Evolutionary conservation across 2,888 invertebrate genomes (phyloP), one percentile per base, ranked within the genome.

Genomic region (Euzophera pinguis): DNA sequence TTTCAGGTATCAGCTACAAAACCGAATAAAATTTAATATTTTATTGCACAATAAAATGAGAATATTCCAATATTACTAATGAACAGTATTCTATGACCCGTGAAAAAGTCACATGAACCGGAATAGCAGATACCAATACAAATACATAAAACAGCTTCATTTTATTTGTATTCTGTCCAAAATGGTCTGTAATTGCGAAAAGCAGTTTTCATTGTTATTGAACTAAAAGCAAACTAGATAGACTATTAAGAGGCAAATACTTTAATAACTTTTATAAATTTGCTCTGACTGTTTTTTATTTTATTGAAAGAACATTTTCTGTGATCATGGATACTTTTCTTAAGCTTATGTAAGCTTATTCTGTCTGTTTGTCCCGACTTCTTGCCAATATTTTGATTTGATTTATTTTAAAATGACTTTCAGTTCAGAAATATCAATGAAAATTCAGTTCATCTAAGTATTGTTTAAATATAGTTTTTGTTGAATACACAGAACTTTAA

Each of bases 111-210:
- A 22, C 17, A 9, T 14, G 39, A 49, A 47, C 35, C 47, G 35
- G 3, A 42, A 50, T 12, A 48, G 1, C 10, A 47, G 27, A 37
- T 35, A 37, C 12, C 12, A 48, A 38, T 17, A 14, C 10, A 38
- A 37, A 48, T 27, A 38, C 37, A 48, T 12, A 48, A 48, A 48
- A 27, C 16, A 16, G 5, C 27, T 13, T 17, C 22, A 13, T 14
- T 45, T 29, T 45, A 45, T 45, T 45, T 45, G 32, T 13, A 29
- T 45, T 45, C 13, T 29, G 32, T 45, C 13, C 6, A 32, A 43
- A 39, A 9, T 27, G 43, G 10, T 17, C 41, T 10, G n/a, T 6
- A 39, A 45, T 45, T 32, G 32, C 16, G 32, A 9, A 32, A 32
- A 32, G 32, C 32, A 32, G 32, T 45, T 14, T 32, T 32, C 13